Evolutionary conservation across 2,888 invertebrate species (phyloP).

Genomic region (Parnassius orleans): DNA sequence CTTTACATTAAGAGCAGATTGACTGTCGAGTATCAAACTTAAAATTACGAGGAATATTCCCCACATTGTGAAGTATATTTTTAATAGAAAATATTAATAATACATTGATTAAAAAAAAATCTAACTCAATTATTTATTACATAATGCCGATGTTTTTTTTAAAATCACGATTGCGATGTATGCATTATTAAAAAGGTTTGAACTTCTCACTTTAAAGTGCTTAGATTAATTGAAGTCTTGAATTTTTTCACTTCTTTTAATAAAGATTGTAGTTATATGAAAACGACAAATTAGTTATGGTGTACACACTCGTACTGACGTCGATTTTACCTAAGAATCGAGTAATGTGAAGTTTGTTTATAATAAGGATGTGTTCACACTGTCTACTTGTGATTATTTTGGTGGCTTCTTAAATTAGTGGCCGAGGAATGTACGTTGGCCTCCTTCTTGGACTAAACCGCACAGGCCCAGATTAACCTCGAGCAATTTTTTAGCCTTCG

Average conservation of each 20-base stretch:
- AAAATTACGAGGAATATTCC: constrained; percentile 6
- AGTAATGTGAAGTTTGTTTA: constrained; percentile 19
- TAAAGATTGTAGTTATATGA: not conserved
- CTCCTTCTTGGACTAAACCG: too few relatives aligned
- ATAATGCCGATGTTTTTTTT: too few relatives aligned
- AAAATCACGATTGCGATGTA: too few relatives aligned
- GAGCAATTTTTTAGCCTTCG: too few relatives aligned
- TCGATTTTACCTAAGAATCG: constrained; percentile 16
- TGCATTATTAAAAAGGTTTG: too few relatives aligned
- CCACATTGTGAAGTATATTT: constrained; percentile 2
- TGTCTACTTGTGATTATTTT: not conserved
- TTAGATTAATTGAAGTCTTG: too few relatives aligned
- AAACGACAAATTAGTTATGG: constrained; percentile 9
- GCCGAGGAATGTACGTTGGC: too few relatives aligned
- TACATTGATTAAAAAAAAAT: not conserved
- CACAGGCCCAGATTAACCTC: too few relatives aligned
- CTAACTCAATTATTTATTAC: too few relatives aligned
- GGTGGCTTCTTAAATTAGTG: too few relatives aligned
- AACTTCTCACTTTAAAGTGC: too few relatives aligned
- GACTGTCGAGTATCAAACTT: constrained; percentile 15
- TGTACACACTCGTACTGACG: constrained; percentile 11
- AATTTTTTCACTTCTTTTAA: too few relatives aligned
- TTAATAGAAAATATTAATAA: not conserved
- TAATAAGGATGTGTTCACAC: constrained; percentile 19
- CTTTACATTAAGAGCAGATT: constrained; percentile 11